phyloP scores from a whole-genome alignment of 2,888 invertebrate species.

The Oegoconia quadripuncta region DNA sequence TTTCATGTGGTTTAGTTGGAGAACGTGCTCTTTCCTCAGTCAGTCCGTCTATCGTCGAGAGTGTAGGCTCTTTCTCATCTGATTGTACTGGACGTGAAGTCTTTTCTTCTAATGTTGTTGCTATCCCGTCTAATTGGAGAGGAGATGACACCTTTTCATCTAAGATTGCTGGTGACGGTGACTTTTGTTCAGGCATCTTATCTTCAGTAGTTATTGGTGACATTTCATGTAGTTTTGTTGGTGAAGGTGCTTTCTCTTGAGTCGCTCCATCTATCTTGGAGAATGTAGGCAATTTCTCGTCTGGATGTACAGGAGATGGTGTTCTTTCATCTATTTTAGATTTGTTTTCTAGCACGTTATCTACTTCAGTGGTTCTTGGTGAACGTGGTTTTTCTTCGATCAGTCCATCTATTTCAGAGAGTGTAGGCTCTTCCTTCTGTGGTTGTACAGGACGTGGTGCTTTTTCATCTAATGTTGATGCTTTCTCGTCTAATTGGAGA shows the following conservation, averaged over 20 bases:
- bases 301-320: background rate
- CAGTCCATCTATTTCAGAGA: background rate
- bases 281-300: no score
- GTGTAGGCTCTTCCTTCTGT: background rate
- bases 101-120: background rate
- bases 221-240: background rate
- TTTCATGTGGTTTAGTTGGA: background rate
- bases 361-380: background rate
- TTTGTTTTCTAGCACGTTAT: background rate
- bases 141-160: background rate
- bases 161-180: background rate
- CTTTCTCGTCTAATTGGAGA: background rate
- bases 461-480: background rate
- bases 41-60: background rate
- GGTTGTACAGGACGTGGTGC: background rate
- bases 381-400: constrained; percentile 7
- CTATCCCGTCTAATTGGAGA: background rate
- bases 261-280: no score
- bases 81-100: background rate
- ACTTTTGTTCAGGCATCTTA: background rate
- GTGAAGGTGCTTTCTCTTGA: background rate
- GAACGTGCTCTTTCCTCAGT: background rate
- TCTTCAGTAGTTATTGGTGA: background rate
- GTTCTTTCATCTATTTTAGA: background rate
- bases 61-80: background rate